Percentiles rank a stretch among this genome's conserved stretches.
Conservation (phyloP, 2,113 vertebrate genomes). For the Calidris pygmaea region DNA sequence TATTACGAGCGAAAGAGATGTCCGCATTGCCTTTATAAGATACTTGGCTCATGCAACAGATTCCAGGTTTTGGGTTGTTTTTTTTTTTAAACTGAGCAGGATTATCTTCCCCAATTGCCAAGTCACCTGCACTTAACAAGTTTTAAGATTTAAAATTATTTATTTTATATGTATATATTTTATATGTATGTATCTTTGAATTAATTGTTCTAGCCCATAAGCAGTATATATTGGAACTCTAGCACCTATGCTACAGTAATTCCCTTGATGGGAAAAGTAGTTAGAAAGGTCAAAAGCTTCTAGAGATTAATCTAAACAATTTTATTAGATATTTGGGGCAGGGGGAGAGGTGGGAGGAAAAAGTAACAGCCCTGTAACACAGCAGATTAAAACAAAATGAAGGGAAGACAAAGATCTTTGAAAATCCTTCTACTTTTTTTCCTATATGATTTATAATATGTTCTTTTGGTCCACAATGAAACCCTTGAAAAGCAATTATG, state of each 20-base stretch:
- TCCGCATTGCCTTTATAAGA: neutral
- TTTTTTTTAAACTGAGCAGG: neutral
- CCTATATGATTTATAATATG: neutral
- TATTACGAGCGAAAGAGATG: neutral
- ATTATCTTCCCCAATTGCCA: neutral
- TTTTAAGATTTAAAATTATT: neutral
- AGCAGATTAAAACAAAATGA: neutral
- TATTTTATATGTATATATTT: neutral
- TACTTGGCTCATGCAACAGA: neutral
- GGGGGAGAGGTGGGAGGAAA: neutral
- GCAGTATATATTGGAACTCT: neutral
- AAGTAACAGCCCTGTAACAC: neutral
- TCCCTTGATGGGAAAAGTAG: neutral
- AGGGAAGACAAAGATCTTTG: neutral
- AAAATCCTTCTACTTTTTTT: neutral
- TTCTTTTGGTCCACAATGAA: neutral
- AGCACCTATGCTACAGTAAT: neutral
- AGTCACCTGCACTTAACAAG: neutral
- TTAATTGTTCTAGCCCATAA: neutral
- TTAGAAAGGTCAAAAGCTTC: constrained; percentile 6
- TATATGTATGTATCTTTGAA: neutral
- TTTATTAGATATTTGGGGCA: neutral
- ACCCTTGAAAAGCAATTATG: neutral
- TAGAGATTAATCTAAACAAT: neutral
- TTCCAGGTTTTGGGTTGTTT: neutral